Conservation (phyloP, 2,797 vertebrate species). For the Protosalanx chinensis region DNA sequence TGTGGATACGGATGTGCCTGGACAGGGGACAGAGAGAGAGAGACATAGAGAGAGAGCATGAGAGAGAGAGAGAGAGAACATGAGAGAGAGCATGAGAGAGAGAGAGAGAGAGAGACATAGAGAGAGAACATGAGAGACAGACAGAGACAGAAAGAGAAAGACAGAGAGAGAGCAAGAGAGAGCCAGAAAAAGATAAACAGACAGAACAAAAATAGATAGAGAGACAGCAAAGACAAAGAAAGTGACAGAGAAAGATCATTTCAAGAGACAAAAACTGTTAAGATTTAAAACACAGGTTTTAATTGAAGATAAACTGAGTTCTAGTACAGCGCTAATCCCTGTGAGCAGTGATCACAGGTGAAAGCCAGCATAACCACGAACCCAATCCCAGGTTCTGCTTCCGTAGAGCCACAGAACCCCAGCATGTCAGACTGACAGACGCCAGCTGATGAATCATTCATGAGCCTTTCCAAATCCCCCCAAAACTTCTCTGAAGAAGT, state of each 20-base stretch:
- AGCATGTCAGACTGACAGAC: too few species aligned
- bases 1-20: slow-evolving; percentile 96
- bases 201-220: background rate
- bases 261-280: background rate
- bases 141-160: background rate
- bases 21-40: slow-evolving; percentile 29
- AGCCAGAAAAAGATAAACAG: background rate
- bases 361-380: too few species aligned
- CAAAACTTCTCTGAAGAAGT: too few species aligned
- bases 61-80: background rate
- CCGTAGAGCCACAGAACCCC: too few species aligned
- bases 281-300: too few species aligned
- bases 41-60: slow-evolving; percentile 4
- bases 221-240: background rate
- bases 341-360: too few species aligned
- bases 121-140: background rate
- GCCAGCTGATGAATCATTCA: too few species aligned
- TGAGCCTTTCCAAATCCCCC: too few species aligned
- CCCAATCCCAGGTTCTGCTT: too few species aligned
- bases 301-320: too few species aligned
- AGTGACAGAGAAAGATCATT: background rate
- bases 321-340: too few species aligned
- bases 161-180: background rate
- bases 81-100: background rate
- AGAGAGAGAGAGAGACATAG: background rate